These are phyloP conservation scores for Corythoichthys haematopterus DNA, from an alignment of 2,113 vertebrate genomes.

Conservation along the genomic window DNA sequence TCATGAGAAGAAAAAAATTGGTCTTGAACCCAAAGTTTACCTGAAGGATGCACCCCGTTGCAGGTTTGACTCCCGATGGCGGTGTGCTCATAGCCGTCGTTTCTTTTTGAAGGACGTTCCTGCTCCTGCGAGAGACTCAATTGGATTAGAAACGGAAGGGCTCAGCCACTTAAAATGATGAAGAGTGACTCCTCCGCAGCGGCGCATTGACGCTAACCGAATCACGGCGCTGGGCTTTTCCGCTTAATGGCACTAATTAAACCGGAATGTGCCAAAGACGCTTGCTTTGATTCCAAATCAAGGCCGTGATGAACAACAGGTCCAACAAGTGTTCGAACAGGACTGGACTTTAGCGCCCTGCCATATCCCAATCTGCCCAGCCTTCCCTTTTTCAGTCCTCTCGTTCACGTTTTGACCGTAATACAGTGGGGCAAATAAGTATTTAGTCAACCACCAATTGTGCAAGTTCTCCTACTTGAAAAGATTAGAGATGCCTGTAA, in stretches of 20 bases:
- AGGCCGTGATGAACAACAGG: neutral
- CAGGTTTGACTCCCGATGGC: conserved; percentile 77
- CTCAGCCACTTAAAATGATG: conserved; percentile 37
- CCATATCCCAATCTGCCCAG: conserved; percentile 71
- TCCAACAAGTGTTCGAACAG: neutral
- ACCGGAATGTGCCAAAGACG: neutral
- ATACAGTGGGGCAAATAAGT: too few species aligned
- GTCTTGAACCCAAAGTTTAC: conserved; percentile 28
- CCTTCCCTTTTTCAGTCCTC: conserved; percentile 38
- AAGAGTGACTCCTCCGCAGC: conserved; percentile 34
- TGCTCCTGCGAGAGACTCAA: conserved; percentile 67
- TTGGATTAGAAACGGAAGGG: conserved; percentile 44
- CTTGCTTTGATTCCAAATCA: neutral
- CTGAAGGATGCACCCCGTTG: conserved; percentile 79
- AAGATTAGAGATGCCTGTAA: too few species aligned
- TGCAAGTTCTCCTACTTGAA: too few species aligned
- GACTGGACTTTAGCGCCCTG: conserved; percentile 62
- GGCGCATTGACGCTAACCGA: conserved; percentile 25
- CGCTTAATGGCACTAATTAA: conserved; percentile 20
- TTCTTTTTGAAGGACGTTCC: conserved; percentile 72
- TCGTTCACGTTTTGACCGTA: too few species aligned
- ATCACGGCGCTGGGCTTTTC: conserved; percentile 22
- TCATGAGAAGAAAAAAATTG: too few species aligned
- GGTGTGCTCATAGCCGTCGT: conserved; percentile 31
- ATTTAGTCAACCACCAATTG: too few species aligned